Evolutionary conservation across 2,888 invertebrate species (phyloP).

Genomic region (Asteroscopus sphinx): DNA sequence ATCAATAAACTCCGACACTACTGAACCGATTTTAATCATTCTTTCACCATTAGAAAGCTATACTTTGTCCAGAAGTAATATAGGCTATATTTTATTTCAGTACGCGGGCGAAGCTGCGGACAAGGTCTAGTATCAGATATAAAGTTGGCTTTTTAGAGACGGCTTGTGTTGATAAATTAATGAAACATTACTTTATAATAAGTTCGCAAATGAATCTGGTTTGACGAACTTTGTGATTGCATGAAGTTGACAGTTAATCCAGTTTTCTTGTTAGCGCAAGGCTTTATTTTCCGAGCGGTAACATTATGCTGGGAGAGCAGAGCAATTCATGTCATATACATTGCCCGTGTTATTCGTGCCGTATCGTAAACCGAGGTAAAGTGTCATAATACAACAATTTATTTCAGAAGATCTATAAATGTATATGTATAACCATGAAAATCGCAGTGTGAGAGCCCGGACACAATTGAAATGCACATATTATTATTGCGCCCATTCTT

Average conservation of each 20-base stretch:
- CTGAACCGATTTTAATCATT: too few relatives aligned
- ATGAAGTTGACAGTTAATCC: constrained; percentile 12
- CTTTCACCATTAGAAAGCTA: too few relatives aligned
- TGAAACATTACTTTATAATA: constrained; percentile 12
- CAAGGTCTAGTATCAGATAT: too few relatives aligned
- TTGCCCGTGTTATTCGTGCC: constrained; percentile 30
- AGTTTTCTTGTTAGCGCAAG: constrained; percentile 25
- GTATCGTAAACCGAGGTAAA: constrained; percentile 48
- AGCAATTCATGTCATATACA: constrained; percentile 37
- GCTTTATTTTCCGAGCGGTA: constrained; percentile 25
- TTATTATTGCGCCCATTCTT: constrained; percentile 57
- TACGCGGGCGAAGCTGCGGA: too few relatives aligned
- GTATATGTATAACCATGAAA: constrained; percentile 47
- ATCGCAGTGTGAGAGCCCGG: constrained; percentile 39
- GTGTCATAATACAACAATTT: constrained; percentile 47
- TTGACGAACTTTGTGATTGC: constrained; percentile 18
- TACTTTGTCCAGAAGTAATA: too few relatives aligned
- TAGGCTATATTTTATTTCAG: too few relatives aligned
- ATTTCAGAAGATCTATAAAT: constrained; percentile 34
- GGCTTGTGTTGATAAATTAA: constrained; percentile 4
- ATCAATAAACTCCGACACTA: too few relatives aligned
- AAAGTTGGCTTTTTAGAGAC: constrained; percentile 6
- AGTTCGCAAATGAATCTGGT: constrained; percentile 1
- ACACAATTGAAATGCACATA: constrained; percentile 58
- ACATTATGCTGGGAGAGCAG: constrained; percentile 29